Evolutionary conservation across 2,888 invertebrate genomes (phyloP).

Genomic region (Drosophila rubida): DNA sequence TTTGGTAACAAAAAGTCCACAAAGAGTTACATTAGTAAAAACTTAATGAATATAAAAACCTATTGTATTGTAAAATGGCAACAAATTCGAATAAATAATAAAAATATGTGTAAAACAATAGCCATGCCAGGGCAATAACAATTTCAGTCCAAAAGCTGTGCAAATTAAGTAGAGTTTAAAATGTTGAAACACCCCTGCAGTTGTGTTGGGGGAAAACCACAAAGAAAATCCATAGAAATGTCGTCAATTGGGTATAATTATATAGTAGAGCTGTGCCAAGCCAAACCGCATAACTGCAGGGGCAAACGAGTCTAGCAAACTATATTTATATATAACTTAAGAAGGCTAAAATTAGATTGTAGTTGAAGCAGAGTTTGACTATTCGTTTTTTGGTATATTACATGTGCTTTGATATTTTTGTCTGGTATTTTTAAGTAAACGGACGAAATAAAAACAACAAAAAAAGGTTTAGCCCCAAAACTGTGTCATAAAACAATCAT

Average conservation of each 20-base stretch:
- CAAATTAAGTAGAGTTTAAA: background rate
- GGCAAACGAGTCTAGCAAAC: background rate
- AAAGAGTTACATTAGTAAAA: background rate
- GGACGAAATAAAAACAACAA: constrained; percentile 29
- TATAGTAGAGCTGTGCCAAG: background rate
- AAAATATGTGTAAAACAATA: background rate
- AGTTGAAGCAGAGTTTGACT: background rate
- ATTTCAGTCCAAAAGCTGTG: constrained; percentile 17
- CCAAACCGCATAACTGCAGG: background rate
- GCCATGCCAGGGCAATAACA: background rate
- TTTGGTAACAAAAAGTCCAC: constrained; percentile 51
- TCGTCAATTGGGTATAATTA: background rate
- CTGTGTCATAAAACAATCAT: constrained; percentile 38
- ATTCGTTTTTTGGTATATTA: constrained; percentile 26
- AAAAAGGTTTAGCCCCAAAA: constrained; percentile 34
- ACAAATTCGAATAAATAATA: constrained; percentile 11
- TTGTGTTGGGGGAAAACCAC: background rate
- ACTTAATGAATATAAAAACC: background rate
- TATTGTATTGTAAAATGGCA: constrained; percentile 6
- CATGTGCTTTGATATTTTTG: constrained; percentile 48
- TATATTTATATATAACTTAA: background rate
- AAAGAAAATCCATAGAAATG: background rate
- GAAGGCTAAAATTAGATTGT: background rate
- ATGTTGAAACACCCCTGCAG: background rate
- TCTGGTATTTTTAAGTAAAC: constrained; percentile 38